Percentiles rank a stretch among this genome's conserved stretches.
Evolutionary conservation across 2,888 invertebrate genomes (phyloP).

Genomic region (Sesamia inferens): DNA sequence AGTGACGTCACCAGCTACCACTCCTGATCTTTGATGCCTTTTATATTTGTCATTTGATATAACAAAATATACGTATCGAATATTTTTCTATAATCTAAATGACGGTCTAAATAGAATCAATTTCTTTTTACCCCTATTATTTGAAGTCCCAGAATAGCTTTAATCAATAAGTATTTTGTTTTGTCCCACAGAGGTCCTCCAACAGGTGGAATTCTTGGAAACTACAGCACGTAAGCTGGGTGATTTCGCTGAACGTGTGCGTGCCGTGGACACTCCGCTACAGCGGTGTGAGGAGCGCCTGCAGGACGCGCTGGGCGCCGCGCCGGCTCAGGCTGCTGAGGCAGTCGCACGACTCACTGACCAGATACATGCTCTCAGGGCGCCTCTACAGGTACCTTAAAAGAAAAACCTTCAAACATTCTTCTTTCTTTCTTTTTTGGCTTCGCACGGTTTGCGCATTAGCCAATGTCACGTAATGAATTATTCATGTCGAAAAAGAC

Average conservation of each 20-base stretch:
- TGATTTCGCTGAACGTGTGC: conserved; percentile 95
- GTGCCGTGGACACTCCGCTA: conserved; percentile 95
- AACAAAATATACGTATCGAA: no score
- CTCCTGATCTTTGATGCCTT: no score
- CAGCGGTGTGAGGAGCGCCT: conserved; percentile 96
- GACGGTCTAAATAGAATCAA: no score
- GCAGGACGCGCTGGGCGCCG: conserved; percentile 90
- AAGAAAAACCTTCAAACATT: no score
- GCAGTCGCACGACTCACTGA: conserved; percentile 95
- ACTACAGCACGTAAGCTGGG: conserved; percentile 94
- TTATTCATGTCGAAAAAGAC: no score
- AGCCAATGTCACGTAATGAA: no score
- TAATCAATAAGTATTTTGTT: accelerated
- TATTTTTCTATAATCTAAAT: no score
- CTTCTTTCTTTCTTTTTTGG: no score
- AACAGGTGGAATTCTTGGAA: conserved; percentile 94
- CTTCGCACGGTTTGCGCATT: no score
- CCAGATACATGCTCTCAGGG: conserved; percentile 94
- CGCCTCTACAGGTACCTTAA: conserved; percentile 90
- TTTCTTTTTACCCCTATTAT: no score
- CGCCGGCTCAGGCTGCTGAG: conserved; percentile 93
- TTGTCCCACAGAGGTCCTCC: conserved; percentile 90
- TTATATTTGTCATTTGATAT: no score
- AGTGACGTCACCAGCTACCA: no score
- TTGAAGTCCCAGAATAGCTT: background rate